Evolutionary conservation across 2,888 invertebrate species (phyloP).

Genomic region (Lamellibrachia satsuma): DNA sequence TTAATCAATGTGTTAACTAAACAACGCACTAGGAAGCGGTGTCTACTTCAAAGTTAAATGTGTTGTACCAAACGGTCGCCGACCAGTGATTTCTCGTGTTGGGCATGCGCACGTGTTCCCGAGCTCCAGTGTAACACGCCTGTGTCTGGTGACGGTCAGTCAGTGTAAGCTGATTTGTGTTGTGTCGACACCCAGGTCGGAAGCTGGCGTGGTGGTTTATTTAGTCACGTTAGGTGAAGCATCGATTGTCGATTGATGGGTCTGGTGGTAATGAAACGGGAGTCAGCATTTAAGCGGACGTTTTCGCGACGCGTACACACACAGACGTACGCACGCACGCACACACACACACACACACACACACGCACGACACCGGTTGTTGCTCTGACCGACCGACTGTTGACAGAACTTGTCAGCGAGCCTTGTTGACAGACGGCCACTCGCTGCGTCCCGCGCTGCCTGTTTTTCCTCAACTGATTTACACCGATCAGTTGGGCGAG

Average conservation of each 20-base stretch:
- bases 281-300: background rate
- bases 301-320: constrained; percentile 13
- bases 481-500: background rate
- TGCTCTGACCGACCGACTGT: background rate
- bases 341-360: background rate
- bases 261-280: background rate
- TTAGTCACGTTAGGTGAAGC: background rate
- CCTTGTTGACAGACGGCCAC: background rate
- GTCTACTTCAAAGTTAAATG: background rate
- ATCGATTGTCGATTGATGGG: background rate
- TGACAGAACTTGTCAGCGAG: background rate
- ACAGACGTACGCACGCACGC: constrained; percentile 7
- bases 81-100: background rate
- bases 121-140: background rate
- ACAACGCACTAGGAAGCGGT: background rate
- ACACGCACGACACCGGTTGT: background rate
- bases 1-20: background rate
- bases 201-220: background rate
- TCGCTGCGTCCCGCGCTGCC: background rate
- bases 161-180: background rate
- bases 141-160: background rate
- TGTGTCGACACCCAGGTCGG: background rate
- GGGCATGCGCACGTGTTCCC: background rate
- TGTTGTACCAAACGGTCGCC: background rate
- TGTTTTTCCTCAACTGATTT: background rate